Base-by-base conservation (phyloP, 2,888 invertebrate genomes). In the Caenorhabditis sp. region DNA sequence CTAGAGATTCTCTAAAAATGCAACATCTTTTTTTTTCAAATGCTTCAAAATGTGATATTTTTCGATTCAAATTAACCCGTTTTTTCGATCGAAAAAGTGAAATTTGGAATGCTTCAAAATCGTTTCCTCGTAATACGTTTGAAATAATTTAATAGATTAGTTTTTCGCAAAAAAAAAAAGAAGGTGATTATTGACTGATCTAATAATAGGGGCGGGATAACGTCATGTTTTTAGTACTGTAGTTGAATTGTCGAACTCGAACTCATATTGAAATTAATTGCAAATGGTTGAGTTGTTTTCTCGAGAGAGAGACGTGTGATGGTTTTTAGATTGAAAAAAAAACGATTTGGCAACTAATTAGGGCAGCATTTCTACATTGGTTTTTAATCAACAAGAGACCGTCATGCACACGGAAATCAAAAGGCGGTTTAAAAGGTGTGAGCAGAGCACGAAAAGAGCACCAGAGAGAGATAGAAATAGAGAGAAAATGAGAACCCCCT, bases 401-500 rank as follows among this genome's bases (percentile, higher is more conserved):
- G 72, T 58, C 72, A 72, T 72, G 72, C 72, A 72, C 72, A 72
- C 72, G 59, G 72, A 72, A 72, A 72, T 72, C 72, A 72, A 35
- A 69, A 28, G 24, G 54, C 54, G 68, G 68, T 54, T 54, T 68
- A 54, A 47, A 41, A 38, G 26, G 68, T 68, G 68, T 68, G 68
- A 68, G 68, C 68, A 68, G 68, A 68, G 68, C 68, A 68, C 68
- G 49, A 68, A 54, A 51, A n/a, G n/a, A n/a, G n/a, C n/a, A n/a
- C n/a, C n/a, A 68, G 4, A 61, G 19, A 38, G 19, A 61, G n/a
- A 24, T 26, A 19, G 31, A 31, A 31, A 31, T 31, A 38, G 64
- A 64, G 14, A 28, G 44, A 16, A 16, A 1, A 44, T 16, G 26
- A 24, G 47, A 64, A 4, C 49, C 49, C 19, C 8, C 1, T 19